Base-by-base conservation (phyloP, 2,888 invertebrate species). In the Zhengitettix transpicula region DNA sequence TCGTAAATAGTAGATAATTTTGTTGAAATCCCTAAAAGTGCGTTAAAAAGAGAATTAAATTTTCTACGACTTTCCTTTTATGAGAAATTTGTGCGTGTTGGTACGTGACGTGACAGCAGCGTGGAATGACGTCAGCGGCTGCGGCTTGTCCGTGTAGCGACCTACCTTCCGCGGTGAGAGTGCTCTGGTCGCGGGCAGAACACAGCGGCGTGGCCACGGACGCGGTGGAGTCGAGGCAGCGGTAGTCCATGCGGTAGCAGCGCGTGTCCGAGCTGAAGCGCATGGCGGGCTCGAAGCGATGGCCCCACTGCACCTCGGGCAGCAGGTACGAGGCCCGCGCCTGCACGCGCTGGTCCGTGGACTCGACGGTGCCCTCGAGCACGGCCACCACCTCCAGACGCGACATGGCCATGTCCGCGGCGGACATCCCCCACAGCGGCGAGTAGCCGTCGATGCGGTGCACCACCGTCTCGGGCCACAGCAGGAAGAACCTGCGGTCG, bases 381-480 rank as follows among this genome's bases (percentile, higher is more conserved):
- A 87, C 84, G 1, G 89, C 85, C 58, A 91, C 85, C 69, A 92
- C 77, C 67, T 91, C 83, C 69, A 91, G 92, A 67, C 86, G 86
- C 69, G 75, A 69, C 52, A 81, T 78, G 69, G 85, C 81, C 70
- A 92, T 79, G 68, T 90, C 89, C 65, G 85, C 84, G 0, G 86
- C 85, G 0, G 84, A 83, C 67, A 90, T 80, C 66, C 85, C 82
- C 71, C 81, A 88, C 55, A 95, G 81, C 0, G 94, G 94, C 68
- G 90, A 90, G 40, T 72, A 71, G 11, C 76, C 77, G 68, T 89
- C 84, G 64, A 95, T 93, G 61, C 80, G 79, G 71, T 95, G 94
- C 12, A 87, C 85, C 11, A 94, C 81, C 1, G 89, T 88, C 67
- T 89, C 83, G 0, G 94, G 94, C 93, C 93, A 95, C 51, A 89